Evolutionary conservation across 2,113 vertebrate species (phyloP).

Genomic region (Pitta sordida): DNA sequence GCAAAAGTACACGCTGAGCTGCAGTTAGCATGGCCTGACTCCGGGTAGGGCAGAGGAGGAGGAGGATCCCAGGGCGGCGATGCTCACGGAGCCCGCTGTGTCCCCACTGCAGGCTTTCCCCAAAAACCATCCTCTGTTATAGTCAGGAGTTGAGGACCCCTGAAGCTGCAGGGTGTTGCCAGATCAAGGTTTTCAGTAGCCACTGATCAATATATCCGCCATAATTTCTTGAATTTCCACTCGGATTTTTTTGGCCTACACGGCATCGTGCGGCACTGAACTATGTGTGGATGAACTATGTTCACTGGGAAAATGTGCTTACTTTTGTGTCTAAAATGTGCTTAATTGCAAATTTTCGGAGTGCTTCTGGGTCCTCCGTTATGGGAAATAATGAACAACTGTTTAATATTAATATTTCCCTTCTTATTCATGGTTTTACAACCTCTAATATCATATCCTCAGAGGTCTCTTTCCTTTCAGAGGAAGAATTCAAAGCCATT

Average conservation of each 20-base stretch:
- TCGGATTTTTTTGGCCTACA: neutral
- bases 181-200: neutral
- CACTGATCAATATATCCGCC: neutral
- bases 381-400: neutral
- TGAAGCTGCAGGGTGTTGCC: neutral
- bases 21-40: rapidly evolving
- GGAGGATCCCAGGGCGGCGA: rapidly evolving
- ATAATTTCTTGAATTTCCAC: neutral
- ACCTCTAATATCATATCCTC: neutral
- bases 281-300: neutral
- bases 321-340: neutral
- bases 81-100: rapidly evolving
- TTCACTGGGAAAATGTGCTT: neutral
- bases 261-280: neutral
- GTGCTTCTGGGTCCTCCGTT: neutral
- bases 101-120: neutral
- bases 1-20: conserved; percentile 11
- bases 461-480: neutral
- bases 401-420: neutral
- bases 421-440: neutral
- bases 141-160: neutral
- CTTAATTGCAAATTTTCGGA: neutral
- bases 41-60: neutral
- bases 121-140: neutral
- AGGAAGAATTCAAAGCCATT: neutral